A percentile compares a stretch with the other conserved stretches of the same genome.
These are phyloP conservation scores for Bombus superbus DNA, from an alignment of 1,140 invertebrate genomes.

Conservation along the genomic window DNA sequence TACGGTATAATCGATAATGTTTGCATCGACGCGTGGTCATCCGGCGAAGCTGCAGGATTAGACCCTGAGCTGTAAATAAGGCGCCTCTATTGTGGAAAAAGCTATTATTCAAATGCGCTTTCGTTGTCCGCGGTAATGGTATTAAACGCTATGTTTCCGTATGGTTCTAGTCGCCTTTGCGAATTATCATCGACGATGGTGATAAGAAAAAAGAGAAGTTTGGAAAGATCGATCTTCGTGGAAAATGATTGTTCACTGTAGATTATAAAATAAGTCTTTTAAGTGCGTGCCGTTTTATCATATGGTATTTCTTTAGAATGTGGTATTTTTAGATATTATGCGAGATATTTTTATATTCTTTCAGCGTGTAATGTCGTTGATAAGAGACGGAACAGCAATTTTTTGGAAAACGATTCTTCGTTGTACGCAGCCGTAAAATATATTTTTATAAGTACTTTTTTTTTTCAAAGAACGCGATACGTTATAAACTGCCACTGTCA, in stretches of 20 bases:
- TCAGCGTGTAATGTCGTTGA: neutral
- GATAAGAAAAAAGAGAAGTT: neutral
- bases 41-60: neutral
- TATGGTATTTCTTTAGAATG: neutral
- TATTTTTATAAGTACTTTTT: neutral
- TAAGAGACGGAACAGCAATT: neutral
- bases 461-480: no score
- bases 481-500: neutral
- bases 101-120: neutral
- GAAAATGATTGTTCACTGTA: neutral
- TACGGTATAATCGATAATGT: slow-evolving; percentile 28
- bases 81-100: neutral
- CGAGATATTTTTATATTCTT: neutral
- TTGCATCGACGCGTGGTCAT: neutral
- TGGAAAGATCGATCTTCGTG: neutral
- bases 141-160: neutral
- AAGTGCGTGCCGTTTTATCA: neutral
- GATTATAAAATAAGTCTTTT: neutral
- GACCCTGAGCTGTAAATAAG: neutral
- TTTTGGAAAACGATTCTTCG: neutral
- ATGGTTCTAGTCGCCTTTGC: neutral
- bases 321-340: neutral
- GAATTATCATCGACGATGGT: neutral
- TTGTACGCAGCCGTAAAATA: neutral
- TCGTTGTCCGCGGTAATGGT: no score